phyloP scores from a whole-genome alignment of 2,888 invertebrate species.

The Ormyrus pomaceus region DNA sequence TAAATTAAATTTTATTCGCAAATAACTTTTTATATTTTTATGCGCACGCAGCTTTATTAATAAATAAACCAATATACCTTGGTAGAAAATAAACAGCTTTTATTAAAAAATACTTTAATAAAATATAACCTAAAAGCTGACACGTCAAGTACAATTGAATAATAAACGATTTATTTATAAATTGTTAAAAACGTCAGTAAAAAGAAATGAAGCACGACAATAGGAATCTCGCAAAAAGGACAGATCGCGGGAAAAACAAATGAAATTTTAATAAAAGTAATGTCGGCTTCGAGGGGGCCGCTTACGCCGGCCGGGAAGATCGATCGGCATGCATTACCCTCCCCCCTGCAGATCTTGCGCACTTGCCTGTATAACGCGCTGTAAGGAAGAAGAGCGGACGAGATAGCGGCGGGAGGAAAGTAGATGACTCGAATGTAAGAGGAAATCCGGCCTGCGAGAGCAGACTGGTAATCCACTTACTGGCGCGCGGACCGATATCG shows the following conservation, averaged over 20 bases:
- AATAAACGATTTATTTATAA: no score
- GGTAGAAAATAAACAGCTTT: no score
- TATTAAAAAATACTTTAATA: no score
- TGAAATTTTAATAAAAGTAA: constrained; percentile 50
- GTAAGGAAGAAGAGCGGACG: not conserved
- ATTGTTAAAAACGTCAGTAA: no score
- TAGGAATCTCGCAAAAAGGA: no score
- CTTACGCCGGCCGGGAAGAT: constrained; percentile 7
- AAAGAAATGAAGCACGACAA: no score
- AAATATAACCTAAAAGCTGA: no score
- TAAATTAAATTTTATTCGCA: no score
- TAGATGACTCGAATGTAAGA: constrained; percentile 57
- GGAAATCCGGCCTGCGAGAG: constrained; percentile 50
- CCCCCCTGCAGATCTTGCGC: not conserved
- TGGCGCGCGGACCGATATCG: constrained; percentile 53
- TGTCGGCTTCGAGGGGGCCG: constrained; percentile 22
- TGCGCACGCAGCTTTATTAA: no score
- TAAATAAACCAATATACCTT: no score
- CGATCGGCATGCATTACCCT: constrained; percentile 26
- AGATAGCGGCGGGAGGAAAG: constrained; percentile 31
- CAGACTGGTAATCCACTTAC: constrained; percentile 67
- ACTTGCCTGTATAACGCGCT: not conserved
- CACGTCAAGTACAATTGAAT: no score
- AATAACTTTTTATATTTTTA: no score
- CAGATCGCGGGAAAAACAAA: constrained; percentile 1